phyloP scores from a whole-genome alignment of 2,797 vertebrate genomes.

The Apogon talboti region DNA sequence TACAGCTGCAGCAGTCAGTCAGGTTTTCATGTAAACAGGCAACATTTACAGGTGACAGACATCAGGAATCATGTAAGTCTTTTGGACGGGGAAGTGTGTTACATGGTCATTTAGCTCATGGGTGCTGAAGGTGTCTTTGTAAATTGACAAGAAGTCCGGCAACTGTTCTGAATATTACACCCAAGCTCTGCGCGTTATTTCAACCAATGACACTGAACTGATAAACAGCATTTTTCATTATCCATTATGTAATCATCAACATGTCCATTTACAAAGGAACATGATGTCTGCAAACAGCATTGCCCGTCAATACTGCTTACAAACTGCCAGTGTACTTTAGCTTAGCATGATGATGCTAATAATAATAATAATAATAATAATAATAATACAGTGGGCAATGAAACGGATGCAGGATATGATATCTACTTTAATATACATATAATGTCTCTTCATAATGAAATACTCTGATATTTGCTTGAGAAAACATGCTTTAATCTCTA shows the following conservation, averaged over 20 bases:
- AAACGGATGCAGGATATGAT: conserved; percentile 56
- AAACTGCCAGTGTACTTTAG: conserved; percentile 47
- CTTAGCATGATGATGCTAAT: conserved; percentile 20
- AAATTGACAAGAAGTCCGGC: conserved; percentile 2
- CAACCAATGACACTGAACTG: conserved; percentile 15
- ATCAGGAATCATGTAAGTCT: conserved; percentile 19
- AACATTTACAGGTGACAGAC: conserved; percentile 32
- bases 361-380: conserved; percentile 8
- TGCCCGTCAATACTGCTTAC: conserved; percentile 26
- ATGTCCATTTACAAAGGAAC: conserved; percentile 40
- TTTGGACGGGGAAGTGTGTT: conserved; percentile 36
- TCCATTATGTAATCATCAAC: conserved; percentile 15
- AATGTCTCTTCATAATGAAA: conserved; percentile 71
- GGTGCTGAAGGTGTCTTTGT: conserved; percentile 1
- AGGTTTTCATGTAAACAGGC: conserved; percentile 60
- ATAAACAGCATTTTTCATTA: conserved; percentile 14
- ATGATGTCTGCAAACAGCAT: conserved; percentile 29
- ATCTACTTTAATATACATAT: conserved; percentile 62
- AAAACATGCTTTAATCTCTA: conserved; percentile 79
- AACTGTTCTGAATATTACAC: conserved; percentile 16
- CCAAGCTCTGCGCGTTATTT: conserved; percentile 7
- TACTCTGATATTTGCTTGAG: conserved; percentile 75
- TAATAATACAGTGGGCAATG: conserved; percentile 54
- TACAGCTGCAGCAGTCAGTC: conserved; percentile 47
- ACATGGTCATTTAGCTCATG: not conserved